Evolutionary conservation across 1,140 invertebrate genomes (phyloP).

Genomic region (Gonatopus flavifemur): DNA sequence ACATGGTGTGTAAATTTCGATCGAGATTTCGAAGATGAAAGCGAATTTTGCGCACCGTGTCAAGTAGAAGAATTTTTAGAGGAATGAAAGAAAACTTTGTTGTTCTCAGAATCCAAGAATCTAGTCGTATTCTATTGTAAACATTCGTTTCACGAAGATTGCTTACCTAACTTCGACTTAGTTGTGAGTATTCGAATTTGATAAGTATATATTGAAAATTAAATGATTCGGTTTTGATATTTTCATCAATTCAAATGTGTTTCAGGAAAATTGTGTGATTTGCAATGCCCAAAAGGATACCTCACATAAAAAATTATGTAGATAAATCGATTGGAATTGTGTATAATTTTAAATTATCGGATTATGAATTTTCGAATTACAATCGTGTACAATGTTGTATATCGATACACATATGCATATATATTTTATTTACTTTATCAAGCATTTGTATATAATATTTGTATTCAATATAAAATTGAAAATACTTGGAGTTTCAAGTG

Average conservation of each 20-base stretch:
- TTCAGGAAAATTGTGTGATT: conserved; percentile 62
- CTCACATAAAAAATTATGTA: conserved; percentile 43
- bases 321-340: too few species aligned
- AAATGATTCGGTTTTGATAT: conserved; percentile 1
- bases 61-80: too few species aligned
- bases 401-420: too few species aligned
- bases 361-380: too few species aligned
- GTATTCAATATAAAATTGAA: too few species aligned
- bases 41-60: too few species aligned
- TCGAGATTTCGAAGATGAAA: background rate
- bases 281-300: conserved; percentile 61
- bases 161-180: conserved; percentile 63
- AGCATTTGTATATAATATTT: too few species aligned
- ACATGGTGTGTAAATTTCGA: background rate
- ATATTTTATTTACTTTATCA: too few species aligned
- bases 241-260: conserved; percentile 14
- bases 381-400: too few species aligned
- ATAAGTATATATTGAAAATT: background rate
- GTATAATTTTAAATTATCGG: too few species aligned
- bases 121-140: conserved; percentile 85
- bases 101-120: conserved; percentile 66
- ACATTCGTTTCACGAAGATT: conserved; percentile 87
- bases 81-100: too few species aligned
- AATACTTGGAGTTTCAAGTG: too few species aligned
- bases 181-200: conserved; percentile 42